Evolutionary conservation across 2,113 vertebrate genomes (phyloP), one percentile per base, ranked within the genome.

Genomic region (Dasyprocta punctata): DNA sequence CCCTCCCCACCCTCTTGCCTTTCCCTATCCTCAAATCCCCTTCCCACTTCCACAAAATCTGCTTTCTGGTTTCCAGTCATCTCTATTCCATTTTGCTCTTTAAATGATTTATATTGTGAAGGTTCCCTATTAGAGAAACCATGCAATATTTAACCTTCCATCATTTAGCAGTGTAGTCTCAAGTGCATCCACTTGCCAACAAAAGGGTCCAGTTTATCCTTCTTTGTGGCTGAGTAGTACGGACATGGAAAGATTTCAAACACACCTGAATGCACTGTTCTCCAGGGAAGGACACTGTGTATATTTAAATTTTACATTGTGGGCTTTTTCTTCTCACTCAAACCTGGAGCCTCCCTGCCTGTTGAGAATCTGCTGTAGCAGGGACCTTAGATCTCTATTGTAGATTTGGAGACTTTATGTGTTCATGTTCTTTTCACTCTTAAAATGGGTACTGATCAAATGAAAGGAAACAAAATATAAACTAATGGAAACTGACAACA

Each of bases 351-450:
- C 56, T 44, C 38, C 14, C 58, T 44, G 24, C 26, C 7, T 5
- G 1, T 0, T 19, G 26, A 1, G 38, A 8, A 30, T 9, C 11
- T 30, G 3, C 38, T 61, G 56, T 44, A 28, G 24, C 13, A 17
- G 17, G 44, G 54, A 58, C 12, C 81, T 58, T 6, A 26, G n/a
- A 8, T 16, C 30, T 33, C 22, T 28, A 47, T 16, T 44, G 36
- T 13, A 38, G 54, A 58, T 38, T 60, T 14, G 36, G 3, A 30
- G 44, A 63, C 17, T n/a, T 75, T 61, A 12, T 12, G n/a, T 47
- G 44, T 52, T 49, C 58, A 16, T 6, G 38, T 75, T 60, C 65
- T n/a, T 73, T n/a, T n/a, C 8, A 58, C 13, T 71, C 49, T n/a
- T 49, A 19, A 73, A 84, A 61, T n/a, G 3, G 24, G 22, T 73